These are phyloP conservation scores for Enteromius radiatus DNA, from an alignment of 2,797 vertebrate genomes.

Conservation along the genomic window DNA sequence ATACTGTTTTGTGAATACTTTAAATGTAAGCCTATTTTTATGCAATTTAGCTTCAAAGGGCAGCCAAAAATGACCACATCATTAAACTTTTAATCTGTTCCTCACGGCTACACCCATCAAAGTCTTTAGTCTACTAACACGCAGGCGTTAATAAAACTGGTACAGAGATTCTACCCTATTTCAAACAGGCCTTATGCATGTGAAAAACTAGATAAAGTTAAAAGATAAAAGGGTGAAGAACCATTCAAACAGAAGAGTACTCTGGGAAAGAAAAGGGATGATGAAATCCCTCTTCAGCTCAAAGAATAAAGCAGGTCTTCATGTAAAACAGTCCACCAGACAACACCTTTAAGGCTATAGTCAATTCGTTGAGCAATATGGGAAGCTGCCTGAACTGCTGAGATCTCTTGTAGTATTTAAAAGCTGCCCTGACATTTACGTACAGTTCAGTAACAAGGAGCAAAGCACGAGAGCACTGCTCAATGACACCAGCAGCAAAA, in stretches of 20 bases:
- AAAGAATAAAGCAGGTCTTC: not conserved
- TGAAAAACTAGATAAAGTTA: not conserved
- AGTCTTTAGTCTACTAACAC: constrained; percentile 39
- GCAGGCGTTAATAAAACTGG: constrained; percentile 1
- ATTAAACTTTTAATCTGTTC: not conserved
- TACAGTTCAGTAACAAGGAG: constrained; percentile 14
- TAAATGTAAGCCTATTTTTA: not conserved
- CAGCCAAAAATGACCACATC: not conserved
- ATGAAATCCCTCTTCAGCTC: not conserved
- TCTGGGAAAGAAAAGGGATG: not conserved
- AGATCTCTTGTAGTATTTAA: not conserved
- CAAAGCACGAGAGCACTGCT: not conserved
- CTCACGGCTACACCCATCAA: constrained; percentile 27
- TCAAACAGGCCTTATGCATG: not conserved
- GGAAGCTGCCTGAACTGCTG: not conserved
- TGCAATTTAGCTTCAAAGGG: not conserved
- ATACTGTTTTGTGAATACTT: not conserved
- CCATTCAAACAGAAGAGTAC: not conserved
- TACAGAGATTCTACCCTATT: not conserved
- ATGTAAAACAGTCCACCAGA: not conserved
- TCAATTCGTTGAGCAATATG: not conserved
- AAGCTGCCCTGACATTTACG: not conserved
- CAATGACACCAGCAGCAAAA: not conserved
- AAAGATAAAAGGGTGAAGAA: not conserved
- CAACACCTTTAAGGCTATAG: not conserved